phyloP scores from a whole-genome alignment of 2,888 invertebrate genomes.

The Chalcosyrphus nemorum region DNA sequence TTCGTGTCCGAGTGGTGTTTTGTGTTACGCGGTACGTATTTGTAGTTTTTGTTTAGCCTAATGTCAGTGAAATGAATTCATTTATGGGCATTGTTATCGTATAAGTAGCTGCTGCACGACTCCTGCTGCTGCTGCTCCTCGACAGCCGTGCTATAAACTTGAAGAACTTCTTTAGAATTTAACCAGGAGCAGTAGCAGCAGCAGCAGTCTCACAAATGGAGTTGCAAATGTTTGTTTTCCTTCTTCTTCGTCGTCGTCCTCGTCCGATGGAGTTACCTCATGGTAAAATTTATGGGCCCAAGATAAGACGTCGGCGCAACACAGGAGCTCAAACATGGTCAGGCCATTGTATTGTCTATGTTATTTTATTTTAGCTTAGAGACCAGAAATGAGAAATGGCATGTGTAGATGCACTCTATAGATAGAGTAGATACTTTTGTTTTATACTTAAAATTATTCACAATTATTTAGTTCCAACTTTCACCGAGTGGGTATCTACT shows the following conservation, averaged over 20 bases:
- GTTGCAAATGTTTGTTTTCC: conserved; percentile 67
- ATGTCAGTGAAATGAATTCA: conserved; percentile 73
- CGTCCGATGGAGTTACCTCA: conserved; percentile 45
- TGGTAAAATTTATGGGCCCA: conserved; percentile 61
- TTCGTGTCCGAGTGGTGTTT: conserved; percentile 72
- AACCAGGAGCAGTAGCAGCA: neutral
- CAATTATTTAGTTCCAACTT: conserved; percentile 67
- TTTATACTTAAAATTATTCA: conserved; percentile 69
- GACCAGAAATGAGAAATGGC: conserved; percentile 59
- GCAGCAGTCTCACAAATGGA: conserved; percentile 64
- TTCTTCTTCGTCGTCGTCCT: neutral
- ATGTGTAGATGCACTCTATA: conserved; percentile 38
- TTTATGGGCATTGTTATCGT: conserved; percentile 73
- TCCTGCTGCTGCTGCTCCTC: conserved; percentile 22
- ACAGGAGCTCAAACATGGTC: conserved; percentile 71
- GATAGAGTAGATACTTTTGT: conserved; percentile 42
- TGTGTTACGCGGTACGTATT: conserved; percentile 48
- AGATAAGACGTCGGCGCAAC: conserved; percentile 67
- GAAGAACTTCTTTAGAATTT: conserved; percentile 59
- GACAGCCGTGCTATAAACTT: conserved; percentile 23
- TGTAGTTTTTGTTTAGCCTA: conserved; percentile 70
- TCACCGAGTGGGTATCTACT: no score
- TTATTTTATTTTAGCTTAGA: neutral
- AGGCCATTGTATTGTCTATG: conserved; percentile 64
- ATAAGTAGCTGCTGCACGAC: conserved; percentile 71